A percentile compares a stretch with the other conserved stretches of the same genome.
Conservation (phyloP, 2,888 invertebrate genomes). For the Ornithoptera priamus region DNA sequence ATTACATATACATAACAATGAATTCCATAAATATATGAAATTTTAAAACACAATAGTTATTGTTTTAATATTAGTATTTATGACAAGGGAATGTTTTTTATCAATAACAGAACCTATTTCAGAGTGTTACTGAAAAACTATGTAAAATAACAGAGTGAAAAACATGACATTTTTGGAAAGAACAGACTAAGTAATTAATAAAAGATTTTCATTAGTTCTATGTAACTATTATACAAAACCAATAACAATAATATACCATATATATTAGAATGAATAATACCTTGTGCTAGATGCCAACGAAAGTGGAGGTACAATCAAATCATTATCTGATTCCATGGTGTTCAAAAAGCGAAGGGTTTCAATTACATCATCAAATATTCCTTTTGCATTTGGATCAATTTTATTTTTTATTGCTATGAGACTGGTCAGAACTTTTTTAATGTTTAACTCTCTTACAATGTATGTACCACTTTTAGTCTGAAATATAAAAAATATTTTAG, state of each 20-base stretch:
- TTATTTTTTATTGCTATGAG: constrained; percentile 64
- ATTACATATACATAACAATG: constrained; percentile 25
- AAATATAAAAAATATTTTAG: constrained; percentile 37
- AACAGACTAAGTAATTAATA: background rate
- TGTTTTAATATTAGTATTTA: too few relatives aligned
- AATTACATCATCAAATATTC: constrained; percentile 66
- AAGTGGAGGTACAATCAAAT: constrained; percentile 54
- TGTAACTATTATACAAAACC: background rate
- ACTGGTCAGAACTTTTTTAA: constrained; percentile 57
- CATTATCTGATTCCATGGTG: constrained; percentile 62
- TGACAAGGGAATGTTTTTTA: background rate
- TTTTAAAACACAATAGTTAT: too few relatives aligned
- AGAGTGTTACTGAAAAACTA: background rate
- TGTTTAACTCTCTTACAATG: constrained; percentile 74
- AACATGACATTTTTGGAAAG: background rate
- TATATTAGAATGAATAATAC: constrained; percentile 36
- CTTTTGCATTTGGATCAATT: constrained; percentile 59
- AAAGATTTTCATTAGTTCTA: background rate
- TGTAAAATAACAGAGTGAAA: background rate
- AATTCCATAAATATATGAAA: too few relatives aligned
- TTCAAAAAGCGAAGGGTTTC: constrained; percentile 64
- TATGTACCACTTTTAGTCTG: constrained; percentile 77
- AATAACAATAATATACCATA: background rate
- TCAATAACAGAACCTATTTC: background rate
- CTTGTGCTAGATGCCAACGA: constrained; percentile 68